These are phyloP conservation scores for Zaprionus ghesquierei DNA, from an alignment of 1,140 invertebrate genomes.

Conservation along the genomic window DNA sequence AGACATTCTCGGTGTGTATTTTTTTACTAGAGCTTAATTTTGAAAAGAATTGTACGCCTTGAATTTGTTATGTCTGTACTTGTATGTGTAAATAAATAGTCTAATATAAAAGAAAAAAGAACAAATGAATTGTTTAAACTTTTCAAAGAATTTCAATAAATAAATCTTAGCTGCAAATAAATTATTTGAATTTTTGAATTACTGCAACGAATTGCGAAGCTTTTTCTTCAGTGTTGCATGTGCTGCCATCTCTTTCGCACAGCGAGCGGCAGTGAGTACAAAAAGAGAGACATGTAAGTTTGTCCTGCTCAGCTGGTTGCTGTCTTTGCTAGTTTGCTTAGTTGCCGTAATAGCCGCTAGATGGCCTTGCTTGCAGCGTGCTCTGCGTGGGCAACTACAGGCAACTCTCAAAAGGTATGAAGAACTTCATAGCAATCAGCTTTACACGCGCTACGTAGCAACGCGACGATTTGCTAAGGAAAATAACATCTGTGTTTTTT, in stretches of 20 bases:
- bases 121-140: background rate
- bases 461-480: no score
- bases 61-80: conserved; percentile 71
- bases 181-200: no score
- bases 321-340: conserved; percentile 1
- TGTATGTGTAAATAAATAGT: conserved; percentile 74
- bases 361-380: background rate
- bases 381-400: background rate
- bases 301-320: background rate
- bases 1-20: conserved; percentile 37
- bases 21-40: conserved; percentile 51
- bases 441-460: no score
- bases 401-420: no score
- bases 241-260: background rate
- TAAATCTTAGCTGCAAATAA: no score
- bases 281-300: background rate
- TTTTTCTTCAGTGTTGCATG: conserved; percentile 2
- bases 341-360: background rate
- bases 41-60: conserved; percentile 46
- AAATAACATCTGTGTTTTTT: no score
- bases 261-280: background rate
- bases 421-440: no score
- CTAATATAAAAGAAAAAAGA: conserved; percentile 49
- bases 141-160: background rate
- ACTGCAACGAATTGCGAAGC: no score